A percentile compares a stretch with the other conserved stretches of the same genome.
These are phyloP conservation scores for Spicauda simplicius DNA, from an alignment of 2,888 invertebrate species.

Conservation along the genomic window DNA sequence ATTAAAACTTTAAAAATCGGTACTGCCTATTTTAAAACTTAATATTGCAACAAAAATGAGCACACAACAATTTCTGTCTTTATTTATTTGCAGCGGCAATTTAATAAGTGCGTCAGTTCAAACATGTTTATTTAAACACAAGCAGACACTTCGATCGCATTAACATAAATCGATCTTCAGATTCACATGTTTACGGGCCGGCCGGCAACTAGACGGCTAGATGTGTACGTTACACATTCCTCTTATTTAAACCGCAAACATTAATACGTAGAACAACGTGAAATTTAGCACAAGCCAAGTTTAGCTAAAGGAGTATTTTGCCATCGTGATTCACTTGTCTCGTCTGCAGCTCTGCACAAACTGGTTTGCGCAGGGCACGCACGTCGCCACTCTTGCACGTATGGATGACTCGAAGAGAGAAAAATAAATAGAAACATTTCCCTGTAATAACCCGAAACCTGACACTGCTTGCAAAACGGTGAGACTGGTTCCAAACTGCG, in stretches of 20 bases:
- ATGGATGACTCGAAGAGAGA: conserved; percentile 33
- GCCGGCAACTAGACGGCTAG: conserved; percentile 14
- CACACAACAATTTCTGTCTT: background rate
- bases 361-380: conserved; percentile 32
- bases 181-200: conserved; percentile 25
- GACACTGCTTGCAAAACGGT: conserved; percentile 7
- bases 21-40: too few species aligned
- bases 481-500: background rate
- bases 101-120: conserved; percentile 7
- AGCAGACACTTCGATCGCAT: conserved; percentile 11
- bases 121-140: conserved; percentile 11
- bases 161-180: conserved; percentile 17
- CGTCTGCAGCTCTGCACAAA: conserved; percentile 32
- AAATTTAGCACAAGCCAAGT: conserved; percentile 22
- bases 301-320: conserved; percentile 25
- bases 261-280: conserved; percentile 18
- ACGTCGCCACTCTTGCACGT: conserved; percentile 21
- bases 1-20: too few species aligned
- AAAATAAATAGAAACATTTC: conserved; percentile 32
- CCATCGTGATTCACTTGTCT: conserved; percentile 34
- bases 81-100: background rate
- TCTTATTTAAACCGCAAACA: conserved; percentile 29
- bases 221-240: conserved; percentile 31
- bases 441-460: conserved; percentile 24
- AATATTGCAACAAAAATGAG: too few species aligned